Evolutionary conservation across 2,797 vertebrate species (phyloP).

Genomic region (Argentina silus): DNA sequence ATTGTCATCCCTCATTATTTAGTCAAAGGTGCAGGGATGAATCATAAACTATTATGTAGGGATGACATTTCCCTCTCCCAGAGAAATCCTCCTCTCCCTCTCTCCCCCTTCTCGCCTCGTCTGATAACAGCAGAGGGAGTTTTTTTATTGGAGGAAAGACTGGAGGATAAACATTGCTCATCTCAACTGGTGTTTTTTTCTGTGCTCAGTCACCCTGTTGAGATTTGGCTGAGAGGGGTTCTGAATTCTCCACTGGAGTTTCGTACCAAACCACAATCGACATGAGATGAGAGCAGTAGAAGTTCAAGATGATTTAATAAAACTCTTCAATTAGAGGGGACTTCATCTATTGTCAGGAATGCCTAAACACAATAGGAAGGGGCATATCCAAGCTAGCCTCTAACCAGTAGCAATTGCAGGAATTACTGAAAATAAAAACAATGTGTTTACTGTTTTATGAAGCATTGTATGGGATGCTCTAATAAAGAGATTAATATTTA

Average conservation of each 20-base stretch:
- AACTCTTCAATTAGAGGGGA: slow-evolving; percentile 58
- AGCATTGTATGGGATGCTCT: slow-evolving; percentile 15
- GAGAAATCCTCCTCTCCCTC: slow-evolving; percentile 63
- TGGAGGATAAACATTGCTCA: slow-evolving; percentile 57
- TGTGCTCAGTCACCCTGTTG: slow-evolving; percentile 6
- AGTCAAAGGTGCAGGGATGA: slow-evolving; percentile 79
- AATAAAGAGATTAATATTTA: slow-evolving; percentile 24
- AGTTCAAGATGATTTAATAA: slow-evolving; percentile 52
- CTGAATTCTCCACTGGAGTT: slow-evolving; percentile 20
- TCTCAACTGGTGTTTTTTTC: slow-evolving; percentile 11
- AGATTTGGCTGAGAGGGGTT: slow-evolving; percentile 39
- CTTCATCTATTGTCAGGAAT: slow-evolving; percentile 49
- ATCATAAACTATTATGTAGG: slow-evolving; percentile 75
- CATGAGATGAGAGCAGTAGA: slow-evolving; percentile 37
- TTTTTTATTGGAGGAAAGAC: slow-evolving; percentile 45
- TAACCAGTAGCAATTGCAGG: slow-evolving; percentile 42
- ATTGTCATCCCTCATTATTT: slow-evolving; percentile 83
- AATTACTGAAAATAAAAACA: slow-evolving; percentile 61
- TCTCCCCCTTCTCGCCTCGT: slow-evolving; percentile 31
- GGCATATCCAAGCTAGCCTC: slow-evolving; percentile 25
- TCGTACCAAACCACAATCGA: slow-evolving; percentile 46
- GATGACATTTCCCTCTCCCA: slow-evolving; percentile 67
- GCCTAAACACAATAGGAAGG: slow-evolving; percentile 38
- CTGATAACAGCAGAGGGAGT: slow-evolving; percentile 66
- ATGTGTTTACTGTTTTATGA: slow-evolving; percentile 41